These are phyloP conservation scores for Ochropleura plecta DNA, from an alignment of 2,888 invertebrate genomes.

Conservation along the genomic window DNA sequence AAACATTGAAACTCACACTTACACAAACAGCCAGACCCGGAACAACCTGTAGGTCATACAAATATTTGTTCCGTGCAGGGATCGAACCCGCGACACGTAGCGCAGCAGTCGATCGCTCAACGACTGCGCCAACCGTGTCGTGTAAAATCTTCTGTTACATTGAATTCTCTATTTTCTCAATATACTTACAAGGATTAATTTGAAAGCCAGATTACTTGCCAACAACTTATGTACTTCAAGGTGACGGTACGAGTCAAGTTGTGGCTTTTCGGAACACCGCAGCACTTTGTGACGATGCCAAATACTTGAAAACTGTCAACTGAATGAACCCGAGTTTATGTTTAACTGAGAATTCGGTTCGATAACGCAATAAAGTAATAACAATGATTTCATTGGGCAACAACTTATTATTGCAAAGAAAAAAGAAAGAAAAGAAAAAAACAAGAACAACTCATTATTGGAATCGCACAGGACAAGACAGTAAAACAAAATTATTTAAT, in stretches of 20 bases:
- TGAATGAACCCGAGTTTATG: not conserved
- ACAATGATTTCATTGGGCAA: not conserved
- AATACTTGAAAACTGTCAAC: slow-evolving; percentile 14
- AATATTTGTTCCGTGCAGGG: no score
- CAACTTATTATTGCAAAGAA: not conserved
- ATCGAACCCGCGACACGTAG: no score
- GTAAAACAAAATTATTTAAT: no score
- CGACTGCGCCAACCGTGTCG: no score
- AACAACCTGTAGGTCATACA: no score
- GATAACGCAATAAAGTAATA: not conserved
- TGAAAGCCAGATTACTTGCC: slow-evolving; percentile 30
- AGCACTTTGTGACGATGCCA: slow-evolving; percentile 28
- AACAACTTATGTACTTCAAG: slow-evolving; percentile 24
- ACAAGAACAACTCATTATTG: no score
- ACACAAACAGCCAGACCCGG: no score
- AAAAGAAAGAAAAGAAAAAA: no score
- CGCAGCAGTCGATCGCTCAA: no score
- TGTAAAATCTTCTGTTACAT: not conserved
- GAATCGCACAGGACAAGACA: no score
- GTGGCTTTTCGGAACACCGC: slow-evolving; percentile 17
- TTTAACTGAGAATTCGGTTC: not conserved
- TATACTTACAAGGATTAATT: slow-evolving; percentile 31
- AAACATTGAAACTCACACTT: no score
- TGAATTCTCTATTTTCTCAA: not conserved
- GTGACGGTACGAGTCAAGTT: slow-evolving; percentile 22